Percentiles rank a stretch among this genome's conserved stretches.
Conservation (phyloP, 1,140 invertebrate species). For the Pseudomyrmex concolor region DNA sequence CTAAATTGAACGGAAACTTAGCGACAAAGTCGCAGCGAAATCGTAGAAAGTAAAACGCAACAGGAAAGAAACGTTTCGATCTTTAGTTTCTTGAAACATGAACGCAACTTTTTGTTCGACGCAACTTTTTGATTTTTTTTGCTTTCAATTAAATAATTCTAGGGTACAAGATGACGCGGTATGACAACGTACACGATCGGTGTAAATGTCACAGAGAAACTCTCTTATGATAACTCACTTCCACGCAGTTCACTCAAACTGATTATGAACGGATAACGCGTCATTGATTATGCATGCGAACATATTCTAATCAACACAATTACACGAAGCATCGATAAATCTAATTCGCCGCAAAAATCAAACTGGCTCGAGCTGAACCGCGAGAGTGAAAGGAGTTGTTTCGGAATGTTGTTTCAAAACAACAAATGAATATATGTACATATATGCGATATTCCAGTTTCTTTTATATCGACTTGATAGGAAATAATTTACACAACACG, state of each 20-base stretch:
- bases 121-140: too few species aligned
- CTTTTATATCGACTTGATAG: background rate
- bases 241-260: background rate
- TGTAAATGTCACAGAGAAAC: background rate
- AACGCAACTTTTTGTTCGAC: too few species aligned
- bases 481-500: background rate
- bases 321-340: slow-evolving; percentile 33
- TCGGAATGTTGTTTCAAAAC: background rate
- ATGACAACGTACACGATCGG: background rate
- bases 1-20: too few species aligned
- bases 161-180: too few species aligned
- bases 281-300: slow-evolving; percentile 15
- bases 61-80: too few species aligned
- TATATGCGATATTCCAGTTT: background rate
- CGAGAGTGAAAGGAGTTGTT: slow-evolving; percentile 36
- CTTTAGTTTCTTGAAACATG: too few species aligned
- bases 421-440: too few species aligned
- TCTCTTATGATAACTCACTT: background rate
- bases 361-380: background rate
- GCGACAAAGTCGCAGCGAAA: too few species aligned
- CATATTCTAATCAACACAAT: slow-evolving; percentile 19
- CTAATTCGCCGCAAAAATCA: slow-evolving; percentile 8
- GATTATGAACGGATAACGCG: slow-evolving; percentile 1
- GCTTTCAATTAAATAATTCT: too few species aligned
- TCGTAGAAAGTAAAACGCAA: too few species aligned